Conservation (phyloP, 2,888 invertebrate species). For the Aplocera efformata region DNA sequence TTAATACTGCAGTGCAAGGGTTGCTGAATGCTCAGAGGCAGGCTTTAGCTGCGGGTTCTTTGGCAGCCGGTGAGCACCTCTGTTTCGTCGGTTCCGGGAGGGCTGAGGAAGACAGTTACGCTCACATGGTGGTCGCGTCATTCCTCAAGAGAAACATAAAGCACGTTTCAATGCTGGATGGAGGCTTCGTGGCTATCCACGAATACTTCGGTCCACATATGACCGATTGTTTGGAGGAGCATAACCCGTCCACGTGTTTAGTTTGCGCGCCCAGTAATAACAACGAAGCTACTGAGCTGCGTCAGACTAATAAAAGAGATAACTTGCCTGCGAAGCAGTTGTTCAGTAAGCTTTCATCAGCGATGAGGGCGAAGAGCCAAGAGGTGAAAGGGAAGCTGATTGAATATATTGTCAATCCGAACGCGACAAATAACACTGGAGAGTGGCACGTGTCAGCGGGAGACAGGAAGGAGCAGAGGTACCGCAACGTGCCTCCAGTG, state of each 20-base stretch:
- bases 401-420: constrained; percentile 96
- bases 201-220: constrained; percentile 91
- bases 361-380: constrained; percentile 93
- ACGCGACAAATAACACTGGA: constrained; percentile 76
- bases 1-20: constrained; percentile 96
- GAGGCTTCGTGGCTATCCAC: constrained; percentile 93
- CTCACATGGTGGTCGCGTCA: constrained; percentile 98
- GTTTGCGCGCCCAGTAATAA: constrained; percentile 85
- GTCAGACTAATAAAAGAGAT: constrained; percentile 48
- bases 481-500: constrained; percentile 94
- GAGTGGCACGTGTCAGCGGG: constrained; percentile 92
- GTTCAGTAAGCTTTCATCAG: constrained; percentile 91
- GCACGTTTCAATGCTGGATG: constrained; percentile 94
- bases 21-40: constrained; percentile 93
- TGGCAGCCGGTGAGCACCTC: constrained; percentile 92
- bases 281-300: constrained; percentile 49
- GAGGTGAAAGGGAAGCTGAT: constrained; percentile 95
- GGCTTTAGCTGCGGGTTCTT: constrained; percentile 91
- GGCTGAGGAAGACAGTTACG: constrained; percentile 96
- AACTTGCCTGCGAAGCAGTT: constrained; percentile 82
- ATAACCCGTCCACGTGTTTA: constrained; percentile 88
- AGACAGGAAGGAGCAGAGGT: constrained; percentile 92
- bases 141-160: constrained; percentile 96
- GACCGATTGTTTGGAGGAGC: constrained; percentile 90
- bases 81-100: constrained; percentile 96